Evolutionary conservation across 2,113 vertebrate species (phyloP), one percentile per base, ranked within the genome.

Genomic region (Terrapene triunguis): DNA sequence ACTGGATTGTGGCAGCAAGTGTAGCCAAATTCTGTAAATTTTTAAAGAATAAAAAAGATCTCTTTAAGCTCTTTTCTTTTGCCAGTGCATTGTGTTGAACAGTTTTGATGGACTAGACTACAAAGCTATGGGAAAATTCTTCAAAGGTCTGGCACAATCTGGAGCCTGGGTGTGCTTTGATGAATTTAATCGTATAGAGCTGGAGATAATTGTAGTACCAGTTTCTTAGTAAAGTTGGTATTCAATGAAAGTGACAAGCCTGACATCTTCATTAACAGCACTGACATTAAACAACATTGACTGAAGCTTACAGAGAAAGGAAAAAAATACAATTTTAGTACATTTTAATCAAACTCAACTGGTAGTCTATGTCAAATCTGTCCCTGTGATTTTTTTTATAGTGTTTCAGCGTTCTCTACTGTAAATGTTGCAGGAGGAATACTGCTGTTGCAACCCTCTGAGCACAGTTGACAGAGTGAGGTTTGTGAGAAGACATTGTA

Each of bases 261-360:
- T 97, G 98, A 98, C 97, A 98, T 97, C 97, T 98, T 98, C 98
- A 98, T 98, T 98, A 98, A 97, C 95, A 94, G 80, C 78, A 57
- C 29, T 97, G 97, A 98, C 93, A 97, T 98, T 98, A 98, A 98
- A 91, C 95, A 98, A 97, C 89, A 87, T 16, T 97, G 97, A 98
- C 95, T 93, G 89, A 96, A 96, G 87, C 96, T 98, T 96, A 85
- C 93, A 87, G 90, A 97, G 98, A 97, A 97, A 96, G 86, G 88
- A 91, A 90, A 62, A 89, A 74, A 93, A 92, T 38, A 82, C 42
- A 74, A 69, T 97, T 97, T 97, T 91, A 90, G 76, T 95, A 89
- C 84, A 85, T 98, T 98, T 98, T 98, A 97, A 97, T 98, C 96
- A 98, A 96, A 96, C 92, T 94, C 69, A 50, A 42, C 48, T 0